Evolutionary conservation across 2,797 vertebrate species (phyloP).

Genomic region (Halcyon badia): DNA sequence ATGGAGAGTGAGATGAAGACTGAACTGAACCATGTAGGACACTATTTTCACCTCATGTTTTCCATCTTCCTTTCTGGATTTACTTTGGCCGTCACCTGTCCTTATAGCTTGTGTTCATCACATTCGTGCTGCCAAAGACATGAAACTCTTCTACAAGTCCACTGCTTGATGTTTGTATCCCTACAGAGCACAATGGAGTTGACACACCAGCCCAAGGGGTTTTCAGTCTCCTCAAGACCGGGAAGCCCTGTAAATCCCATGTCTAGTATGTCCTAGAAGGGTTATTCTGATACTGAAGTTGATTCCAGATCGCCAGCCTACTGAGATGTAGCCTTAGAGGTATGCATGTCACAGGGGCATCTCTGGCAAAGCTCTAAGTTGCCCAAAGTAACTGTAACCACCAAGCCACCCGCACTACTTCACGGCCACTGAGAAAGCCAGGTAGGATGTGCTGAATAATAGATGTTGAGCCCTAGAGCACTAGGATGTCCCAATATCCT

Average conservation of each 20-base stretch:
- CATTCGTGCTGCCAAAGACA: background rate
- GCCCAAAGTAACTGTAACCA: background rate
- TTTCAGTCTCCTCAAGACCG: background rate
- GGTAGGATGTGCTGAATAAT: background rate
- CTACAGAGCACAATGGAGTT: rapidly evolving
- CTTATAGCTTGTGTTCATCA: background rate
- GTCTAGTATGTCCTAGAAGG: background rate
- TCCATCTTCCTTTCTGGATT: background rate
- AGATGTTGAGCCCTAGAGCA: background rate
- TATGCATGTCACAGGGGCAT: background rate
- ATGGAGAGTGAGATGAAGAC: background rate
- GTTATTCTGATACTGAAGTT: background rate
- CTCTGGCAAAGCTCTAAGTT: background rate
- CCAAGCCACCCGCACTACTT: background rate
- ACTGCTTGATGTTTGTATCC: background rate
- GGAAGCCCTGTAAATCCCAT: background rate
- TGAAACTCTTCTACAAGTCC: background rate
- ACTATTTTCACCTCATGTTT: background rate
- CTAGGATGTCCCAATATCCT: background rate
- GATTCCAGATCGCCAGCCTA: background rate
- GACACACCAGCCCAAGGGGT: background rate
- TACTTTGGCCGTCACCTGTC: background rate
- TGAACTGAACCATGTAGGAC: background rate
- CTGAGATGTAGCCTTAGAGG: background rate
- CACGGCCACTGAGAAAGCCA: background rate